Evolutionary conservation across 2,888 invertebrate genomes (phyloP).

Genomic region (Thalpophila matura): DNA sequence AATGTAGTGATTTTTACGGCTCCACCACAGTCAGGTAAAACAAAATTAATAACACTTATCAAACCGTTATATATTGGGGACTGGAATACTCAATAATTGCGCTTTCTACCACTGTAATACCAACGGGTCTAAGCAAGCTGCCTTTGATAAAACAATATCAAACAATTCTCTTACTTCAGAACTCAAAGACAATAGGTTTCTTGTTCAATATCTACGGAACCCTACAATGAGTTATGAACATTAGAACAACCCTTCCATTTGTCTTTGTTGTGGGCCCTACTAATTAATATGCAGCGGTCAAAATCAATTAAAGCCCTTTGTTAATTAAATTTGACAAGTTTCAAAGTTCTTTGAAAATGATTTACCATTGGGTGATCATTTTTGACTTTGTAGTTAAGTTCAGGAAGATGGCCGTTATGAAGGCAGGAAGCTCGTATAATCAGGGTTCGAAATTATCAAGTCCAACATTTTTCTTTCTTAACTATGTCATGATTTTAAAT

Average conservation of each 20-base stretch:
- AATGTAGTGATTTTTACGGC: no score
- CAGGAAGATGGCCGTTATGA: not conserved
- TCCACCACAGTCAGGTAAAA: no score
- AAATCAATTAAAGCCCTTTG: constrained; percentile 19
- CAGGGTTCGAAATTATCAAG: no score
- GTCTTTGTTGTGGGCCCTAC: constrained; percentile 20
- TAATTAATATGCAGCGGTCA: constrained; percentile 29
- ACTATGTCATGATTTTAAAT: no score
- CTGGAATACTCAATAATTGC: no score
- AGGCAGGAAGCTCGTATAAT: not conserved
- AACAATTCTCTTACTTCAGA: constrained; percentile 1
- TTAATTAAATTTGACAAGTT: constrained; percentile 25
- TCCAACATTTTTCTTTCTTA: no score
- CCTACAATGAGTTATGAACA: constrained; percentile 9
- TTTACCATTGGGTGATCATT: not conserved
- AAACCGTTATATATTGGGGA: no score
- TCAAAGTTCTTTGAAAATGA: not conserved
- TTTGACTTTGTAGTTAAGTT: not conserved
- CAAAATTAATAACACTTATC: no score
- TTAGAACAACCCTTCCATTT: not conserved
- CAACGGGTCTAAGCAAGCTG: no score
- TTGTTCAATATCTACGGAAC: not conserved
- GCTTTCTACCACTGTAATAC: no score
- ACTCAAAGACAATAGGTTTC: constrained; percentile 6
- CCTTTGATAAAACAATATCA: no score